Base-by-base conservation (phyloP, 2,888 invertebrate species). In the Oscheius onirici region DNA sequence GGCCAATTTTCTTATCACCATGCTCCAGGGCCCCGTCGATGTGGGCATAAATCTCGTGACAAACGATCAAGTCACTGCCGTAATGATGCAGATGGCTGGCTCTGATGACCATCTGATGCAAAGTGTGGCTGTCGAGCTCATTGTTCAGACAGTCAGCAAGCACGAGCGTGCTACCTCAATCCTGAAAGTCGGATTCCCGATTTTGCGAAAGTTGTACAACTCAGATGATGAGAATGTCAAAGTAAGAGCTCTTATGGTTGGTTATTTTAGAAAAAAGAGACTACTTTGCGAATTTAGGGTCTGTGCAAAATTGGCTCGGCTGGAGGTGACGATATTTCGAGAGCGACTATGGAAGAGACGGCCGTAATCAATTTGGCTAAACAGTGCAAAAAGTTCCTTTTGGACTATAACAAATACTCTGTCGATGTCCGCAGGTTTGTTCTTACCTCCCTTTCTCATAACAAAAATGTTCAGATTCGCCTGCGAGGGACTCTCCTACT, bases 21-120 rank as follows among this genome's bases (percentile, higher is more conserved):
- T 99, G 68, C 90, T 99, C 5, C 91, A 90, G 87, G 97, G 97
- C 11, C 95, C 97, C 0, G 89, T 95, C 58, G 97, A 97, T 88
- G 93, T 95, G 52, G 99, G 97, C 17, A 95, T 95, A 71, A 87
- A 87, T 75, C 81, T 90, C 28, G 84, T 90, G 8, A 88, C 88
- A 8, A 88, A 89, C 78, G 91, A 95, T 66, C 95, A 95, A 40
- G 93, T 99, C 73, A 91, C 97, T 83, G 94, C 95, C 88, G 95
- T 99, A 93, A 95, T 99, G 88, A 90, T 99, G 40, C 94, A 94
- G 6, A 95, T 99, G 95, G 97, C 97, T 1, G 93, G 93, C 73
- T 93, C 94, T 11, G 95, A 95, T n/a, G 94, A 96, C 86, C 81
- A 91, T 15, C 89, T 96, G 0, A 95, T 97, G 87, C 91, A 91